Evolutionary conservation across 2,888 invertebrate genomes (phyloP).

Genomic region (Diarsia brunnea): DNA sequence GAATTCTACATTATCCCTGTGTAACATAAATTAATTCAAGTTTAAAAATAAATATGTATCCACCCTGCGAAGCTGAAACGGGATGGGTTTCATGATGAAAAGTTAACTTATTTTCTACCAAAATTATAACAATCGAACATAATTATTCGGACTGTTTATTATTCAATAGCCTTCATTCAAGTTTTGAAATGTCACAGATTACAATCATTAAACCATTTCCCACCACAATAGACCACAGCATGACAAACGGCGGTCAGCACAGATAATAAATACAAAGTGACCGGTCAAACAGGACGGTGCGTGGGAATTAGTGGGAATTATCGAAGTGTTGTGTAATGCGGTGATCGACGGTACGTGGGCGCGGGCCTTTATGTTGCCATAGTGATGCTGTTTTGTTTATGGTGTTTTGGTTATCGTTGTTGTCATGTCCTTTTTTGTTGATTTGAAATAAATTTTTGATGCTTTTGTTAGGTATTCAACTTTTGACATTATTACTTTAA

Average conservation of each 20-base stretch:
- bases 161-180: not conserved
- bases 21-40: too few species aligned
- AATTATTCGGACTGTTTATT: not conserved
- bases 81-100: not conserved
- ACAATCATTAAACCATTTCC: slow-evolving; percentile 18
- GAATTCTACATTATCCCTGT: too few species aligned
- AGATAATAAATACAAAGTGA: slow-evolving; percentile 35
- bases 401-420: not conserved
- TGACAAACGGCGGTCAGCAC: slow-evolving; percentile 44
- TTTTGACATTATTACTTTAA: too few species aligned
- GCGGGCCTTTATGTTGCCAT: slow-evolving; percentile 19
- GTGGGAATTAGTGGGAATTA: slow-evolving; percentile 49
- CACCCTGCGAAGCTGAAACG: too few species aligned
- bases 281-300: slow-evolving; percentile 38
- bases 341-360: slow-evolving; percentile 17
- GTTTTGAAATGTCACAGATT: not conserved
- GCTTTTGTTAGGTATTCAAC: not conserved
- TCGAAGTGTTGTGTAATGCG: slow-evolving; percentile 13
- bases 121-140: not conserved
- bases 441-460: not conserved
- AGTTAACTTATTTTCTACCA: not conserved
- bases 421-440: not conserved
- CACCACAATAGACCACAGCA: slow-evolving; percentile 16
- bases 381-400: slow-evolving; percentile 5
- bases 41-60: too few species aligned